phyloP scores from a whole-genome alignment of 2,113 vertebrate species.

The Leptocoma aspasia region DNA sequence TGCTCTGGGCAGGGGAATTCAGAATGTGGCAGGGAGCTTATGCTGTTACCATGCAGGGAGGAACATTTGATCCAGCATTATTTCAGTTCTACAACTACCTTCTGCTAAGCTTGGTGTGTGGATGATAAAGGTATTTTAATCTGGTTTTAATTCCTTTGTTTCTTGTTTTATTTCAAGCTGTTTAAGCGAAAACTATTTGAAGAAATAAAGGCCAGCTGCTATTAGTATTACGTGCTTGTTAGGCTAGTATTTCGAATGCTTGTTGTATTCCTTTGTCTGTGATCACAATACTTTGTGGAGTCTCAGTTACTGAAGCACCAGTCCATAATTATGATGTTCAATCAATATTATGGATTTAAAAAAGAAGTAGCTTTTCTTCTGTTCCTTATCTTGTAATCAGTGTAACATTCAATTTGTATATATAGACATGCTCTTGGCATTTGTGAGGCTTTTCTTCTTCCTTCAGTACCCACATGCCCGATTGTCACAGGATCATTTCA shows the following conservation, averaged over 20 bases:
- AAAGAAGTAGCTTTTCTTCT: neutral
- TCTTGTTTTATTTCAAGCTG: conserved; percentile 12
- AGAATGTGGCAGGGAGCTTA: neutral
- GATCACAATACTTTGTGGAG: neutral
- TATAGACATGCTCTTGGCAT: neutral
- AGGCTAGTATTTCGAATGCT: neutral
- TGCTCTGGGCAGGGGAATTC: neutral
- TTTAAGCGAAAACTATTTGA: neutral
- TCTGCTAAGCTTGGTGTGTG: neutral
- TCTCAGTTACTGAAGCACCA: neutral
- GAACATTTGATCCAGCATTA: neutral
- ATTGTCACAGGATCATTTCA: neutral
- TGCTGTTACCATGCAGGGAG: neutral
- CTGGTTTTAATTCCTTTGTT: neutral
- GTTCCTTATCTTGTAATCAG: neutral
- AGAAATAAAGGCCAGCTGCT: conserved; percentile 2
- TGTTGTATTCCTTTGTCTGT: neutral
- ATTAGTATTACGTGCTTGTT: neutral
- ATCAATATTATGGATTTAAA: conserved; percentile 19
- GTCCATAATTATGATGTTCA: neutral
- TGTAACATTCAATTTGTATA: neutral
- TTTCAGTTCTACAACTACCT: neutral
- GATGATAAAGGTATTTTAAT: conserved; percentile 6
- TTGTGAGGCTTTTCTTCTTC: neutral
- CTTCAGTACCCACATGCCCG: neutral